A percentile compares a stretch with the other conserved stretches of the same genome.
Evolutionary conservation across 2,888 invertebrate species (phyloP).

Genomic region (Andrena fulva): DNA sequence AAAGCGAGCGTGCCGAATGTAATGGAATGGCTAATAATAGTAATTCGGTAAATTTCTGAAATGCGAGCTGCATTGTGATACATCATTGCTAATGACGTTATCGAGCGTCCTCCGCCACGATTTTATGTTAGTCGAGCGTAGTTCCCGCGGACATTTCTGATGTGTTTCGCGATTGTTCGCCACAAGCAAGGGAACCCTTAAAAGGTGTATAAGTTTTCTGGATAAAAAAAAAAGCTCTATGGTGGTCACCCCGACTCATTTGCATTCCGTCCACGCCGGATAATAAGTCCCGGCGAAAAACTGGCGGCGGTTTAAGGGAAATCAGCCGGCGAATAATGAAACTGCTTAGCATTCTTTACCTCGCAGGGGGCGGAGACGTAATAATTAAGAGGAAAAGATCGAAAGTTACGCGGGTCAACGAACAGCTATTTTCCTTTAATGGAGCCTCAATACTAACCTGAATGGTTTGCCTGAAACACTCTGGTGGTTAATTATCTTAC

Average conservation of each 20-base stretch:
- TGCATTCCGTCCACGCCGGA: slow-evolving; percentile 82
- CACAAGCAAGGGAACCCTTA: not conserved
- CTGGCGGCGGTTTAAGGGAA: slow-evolving; percentile 83
- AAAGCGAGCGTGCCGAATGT: slow-evolving; percentile 41
- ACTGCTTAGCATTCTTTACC: slow-evolving; percentile 83
- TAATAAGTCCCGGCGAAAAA: slow-evolving; percentile 83
- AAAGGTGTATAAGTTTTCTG: slow-evolving; percentile 30
- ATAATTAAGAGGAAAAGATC: slow-evolving; percentile 80
- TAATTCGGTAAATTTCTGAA: slow-evolving; percentile 51
- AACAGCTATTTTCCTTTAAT: slow-evolving; percentile 66
- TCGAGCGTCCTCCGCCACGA: not conserved
- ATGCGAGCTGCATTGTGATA: slow-evolving; percentile 29
- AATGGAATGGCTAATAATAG: slow-evolving; percentile 58
- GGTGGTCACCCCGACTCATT: slow-evolving; percentile 78
- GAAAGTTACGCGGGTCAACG: slow-evolving; percentile 66
- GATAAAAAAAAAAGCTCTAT: slow-evolving; percentile 75
- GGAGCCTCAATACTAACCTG: slow-evolving; percentile 54
- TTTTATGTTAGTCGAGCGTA: not conserved
- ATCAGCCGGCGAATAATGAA: slow-evolving; percentile 83
- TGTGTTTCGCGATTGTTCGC: not conserved
- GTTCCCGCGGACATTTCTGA: not conserved
- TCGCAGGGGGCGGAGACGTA: slow-evolving; percentile 77
- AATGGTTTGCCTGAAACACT: slow-evolving; percentile 48
- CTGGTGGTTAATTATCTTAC: slow-evolving; percentile 45
- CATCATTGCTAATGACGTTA: slow-evolving; percentile 31